Evolutionary conservation across 2,888 invertebrate genomes (phyloP), one percentile per base, ranked within the genome.

Genomic region (Thera obeliscata): DNA sequence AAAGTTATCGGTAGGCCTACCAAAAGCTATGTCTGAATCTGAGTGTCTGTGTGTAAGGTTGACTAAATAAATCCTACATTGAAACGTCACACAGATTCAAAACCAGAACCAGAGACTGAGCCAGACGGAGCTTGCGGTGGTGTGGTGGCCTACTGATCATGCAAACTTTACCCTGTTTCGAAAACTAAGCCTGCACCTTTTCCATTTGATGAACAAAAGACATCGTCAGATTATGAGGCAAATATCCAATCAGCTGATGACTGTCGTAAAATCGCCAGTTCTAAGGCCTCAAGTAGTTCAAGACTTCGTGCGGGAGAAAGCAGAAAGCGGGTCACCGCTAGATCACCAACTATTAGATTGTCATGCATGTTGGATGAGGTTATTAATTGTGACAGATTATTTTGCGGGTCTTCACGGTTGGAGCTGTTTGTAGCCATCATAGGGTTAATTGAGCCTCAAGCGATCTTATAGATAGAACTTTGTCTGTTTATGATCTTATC

Each of bases 261-360:
- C 50, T 7, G 12, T 12, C 11, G 22, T 41, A 4, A 36, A 52
- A 65, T 56, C 69, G 69, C 60, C 41, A 2, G 9, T 67, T 70
- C 60, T 60, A 59, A 59, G 78, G 89, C 91, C 83, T 58, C 75
- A 76, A 76, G 67, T 76, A 73, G 83, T 81, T 86, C 84, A 88
- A 87, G 85, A 85, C 83, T 85, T 92, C 91, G 91, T 92, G 92
- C 87, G 73, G 82, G 91, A 88, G 92, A 93, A 91, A 93, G 91
- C 92, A 87, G 89, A 90, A 90, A 91, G 89, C 89, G 88, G 91
- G 89, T 86, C 88, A 86, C 84, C 78, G 81, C 86, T 85, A 89
- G 89, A 91, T 91, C 89, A 88, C 86, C 79, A 81, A 66, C 89
- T 87, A 90, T 92, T 91, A 91, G 89, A 91, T 90, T 91, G 91